Evolutionary conservation across 2,888 invertebrate species (phyloP), one percentile per base, ranked within the genome.

Genomic region (Sinohyriopsis cumingii): DNA sequence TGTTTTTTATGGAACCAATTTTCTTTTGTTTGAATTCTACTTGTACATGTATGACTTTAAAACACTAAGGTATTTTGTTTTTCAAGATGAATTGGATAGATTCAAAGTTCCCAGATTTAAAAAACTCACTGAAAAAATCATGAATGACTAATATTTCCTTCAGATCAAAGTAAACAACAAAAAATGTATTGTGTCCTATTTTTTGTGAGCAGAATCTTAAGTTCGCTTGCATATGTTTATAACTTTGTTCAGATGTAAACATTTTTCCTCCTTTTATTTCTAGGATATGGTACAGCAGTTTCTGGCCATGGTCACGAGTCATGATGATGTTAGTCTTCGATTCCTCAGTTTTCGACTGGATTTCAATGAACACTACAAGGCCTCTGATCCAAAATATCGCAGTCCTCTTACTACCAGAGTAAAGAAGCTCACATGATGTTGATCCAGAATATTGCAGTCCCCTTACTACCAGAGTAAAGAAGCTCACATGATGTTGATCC

Each of bases 281-380:
- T 85, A 95, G 92, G 94, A 95, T 74, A 95, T 95, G 87, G 95
- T 98, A 56, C 94, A 95, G 69, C 94, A 95, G 75, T 95, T 98
- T 88, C 92, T 98, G 65, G 91, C 95, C 64, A 94, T 95, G 90
- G 92, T 98, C 25, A 95, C 96, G 24, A 86, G 85, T 60, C 95
- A 96, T 86, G 92, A 94, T 66, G 96, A 98, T 90, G 94, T 95
- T 78, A 96, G 95, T 80, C 92, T 98, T 22, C 95, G 97, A 86
- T 93, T 96, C 81, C 93, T 98, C 71, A 96, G 97, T 77, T 96
- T 96, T 86, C 93, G 98, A 4, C 92, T 98, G 69, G 97, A 98
- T 91, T 98, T 98, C 90, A 98, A 97, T 90, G 96, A 96, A 89
- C 95, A 95, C 91, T 98, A 98, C 91, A 95, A 96, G 88, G 93